Evolutionary conservation across 2,888 invertebrate genomes (phyloP), one percentile per base, ranked within the genome.

Genomic region (Lamproptera curius): DNA sequence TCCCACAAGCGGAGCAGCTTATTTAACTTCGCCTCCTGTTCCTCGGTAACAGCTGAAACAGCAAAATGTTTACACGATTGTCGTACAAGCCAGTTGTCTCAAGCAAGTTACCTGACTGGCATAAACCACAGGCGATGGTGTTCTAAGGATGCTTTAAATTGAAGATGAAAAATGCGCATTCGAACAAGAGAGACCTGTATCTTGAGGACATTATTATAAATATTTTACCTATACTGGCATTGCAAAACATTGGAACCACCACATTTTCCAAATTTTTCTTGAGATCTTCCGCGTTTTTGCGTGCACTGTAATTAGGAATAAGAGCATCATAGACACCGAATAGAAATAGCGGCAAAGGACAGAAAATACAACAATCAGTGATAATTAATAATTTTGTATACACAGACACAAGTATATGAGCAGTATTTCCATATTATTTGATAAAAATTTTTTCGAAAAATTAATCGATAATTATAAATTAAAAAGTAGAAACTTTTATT

Each of bases 201-300:
- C 82, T 84, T 59, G 62, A 61, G 72, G 83, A 85, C 86, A 84
- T 87, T 87, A 87, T 84, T 85, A 86, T 79, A 86, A 87, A 86
- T 83, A 81, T 81, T 88, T 89, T 90, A 81, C 93, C 93, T 73
- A 94, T 91, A 77, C 94, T 93, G 60, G 98, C 94, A 81, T 95
- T 96, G 88, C 98, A 98, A 90, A 98, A 99, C 94, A 99, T 97
- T 65, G 98, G 97, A 69, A 98, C 96, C 65, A 99, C 97, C 68
- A 98, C 97, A 74, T 93, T 93, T 89, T 97, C 97, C 85, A 99
- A 90, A 72, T 95, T 94, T 85, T 94, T 94, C 89, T 97, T 96
- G 78, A 99, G 91, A 75, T 96, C 96, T 82, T 95, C 94, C 53
- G 95, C 95, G 89, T 96, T 97, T 90, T 98, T 99, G 74, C 98